Conservation (phyloP, 2,888 invertebrate species). For the Agriopis aurantiaria region DNA sequence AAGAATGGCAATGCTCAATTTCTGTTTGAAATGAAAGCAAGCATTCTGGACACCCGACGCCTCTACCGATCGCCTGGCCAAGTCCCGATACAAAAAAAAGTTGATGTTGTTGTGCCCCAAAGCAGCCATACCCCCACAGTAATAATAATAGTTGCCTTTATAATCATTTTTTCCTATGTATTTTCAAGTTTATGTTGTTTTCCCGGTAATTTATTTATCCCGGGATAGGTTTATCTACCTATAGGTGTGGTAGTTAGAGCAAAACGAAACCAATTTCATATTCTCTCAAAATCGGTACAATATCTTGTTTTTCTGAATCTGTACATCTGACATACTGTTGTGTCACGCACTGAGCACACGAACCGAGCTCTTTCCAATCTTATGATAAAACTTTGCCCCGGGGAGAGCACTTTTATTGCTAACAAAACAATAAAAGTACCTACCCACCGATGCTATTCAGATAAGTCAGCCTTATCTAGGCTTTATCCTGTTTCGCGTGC, state of each 20-base stretch:
- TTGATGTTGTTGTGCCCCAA: no score
- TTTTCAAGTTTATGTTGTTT: no score
- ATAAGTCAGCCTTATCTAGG: constrained; percentile 27
- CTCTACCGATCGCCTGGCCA: no score
- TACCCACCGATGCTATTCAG: constrained; percentile 32
- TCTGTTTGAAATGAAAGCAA: no score
- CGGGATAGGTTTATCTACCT: background rate
- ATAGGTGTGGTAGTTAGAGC: background rate
- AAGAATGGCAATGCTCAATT: no score
- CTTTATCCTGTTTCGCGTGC: constrained; percentile 15
- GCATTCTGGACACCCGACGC: no score
- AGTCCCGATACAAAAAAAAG: no score
- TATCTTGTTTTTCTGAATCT: constrained; percentile 47
- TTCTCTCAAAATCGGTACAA: constrained; percentile 8
- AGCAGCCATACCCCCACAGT: no score
- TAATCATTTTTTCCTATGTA: no score
- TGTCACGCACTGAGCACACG: constrained; percentile 48
- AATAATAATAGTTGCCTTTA: no score
- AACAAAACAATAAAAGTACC: constrained; percentile 42
- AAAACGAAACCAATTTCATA: constrained; percentile 7
- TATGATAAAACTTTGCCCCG: constrained; percentile 42
- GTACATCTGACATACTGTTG: constrained; percentile 45
- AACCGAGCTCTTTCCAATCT: constrained; percentile 46
- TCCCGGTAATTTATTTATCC: no score
- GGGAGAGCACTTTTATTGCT: constrained; percentile 34